phyloP scores from a whole-genome alignment of 2,888 invertebrate species.

The Perizoma flavofasciatum region DNA sequence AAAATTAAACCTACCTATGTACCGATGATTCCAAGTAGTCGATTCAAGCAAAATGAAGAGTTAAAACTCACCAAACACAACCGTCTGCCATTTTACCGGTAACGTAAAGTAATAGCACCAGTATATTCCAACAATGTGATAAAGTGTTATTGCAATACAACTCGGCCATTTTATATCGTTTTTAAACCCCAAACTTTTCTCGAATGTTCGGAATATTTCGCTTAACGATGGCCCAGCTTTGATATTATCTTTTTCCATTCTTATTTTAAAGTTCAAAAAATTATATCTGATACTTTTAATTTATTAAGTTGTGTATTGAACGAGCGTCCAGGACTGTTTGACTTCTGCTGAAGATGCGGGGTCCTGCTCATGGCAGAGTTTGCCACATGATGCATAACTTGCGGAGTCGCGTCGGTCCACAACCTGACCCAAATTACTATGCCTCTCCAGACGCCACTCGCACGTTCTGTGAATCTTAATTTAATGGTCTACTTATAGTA shows the following conservation, averaged over 20 bases:
- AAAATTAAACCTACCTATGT: too few species aligned
- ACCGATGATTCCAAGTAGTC: conserved; percentile 11
- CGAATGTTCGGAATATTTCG: conserved; percentile 61
- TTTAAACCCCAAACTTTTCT: conserved; percentile 69
- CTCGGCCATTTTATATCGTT: conserved; percentile 76
- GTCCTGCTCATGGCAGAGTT: conserved; percentile 25
- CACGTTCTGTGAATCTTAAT: conserved; percentile 8
- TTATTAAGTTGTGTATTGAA: conserved; percentile 19
- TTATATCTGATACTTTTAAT: conserved; percentile 26
- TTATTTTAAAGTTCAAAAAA: conserved; percentile 32
- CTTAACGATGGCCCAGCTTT: conserved; percentile 48
- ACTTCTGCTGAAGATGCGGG: conserved; percentile 29
- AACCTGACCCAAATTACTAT: conserved; percentile 36
- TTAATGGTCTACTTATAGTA: neutral
- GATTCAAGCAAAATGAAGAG: conserved; percentile 21
- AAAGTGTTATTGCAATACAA: conserved; percentile 61
- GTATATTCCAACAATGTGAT: conserved; percentile 67
- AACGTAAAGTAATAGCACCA: conserved; percentile 72
- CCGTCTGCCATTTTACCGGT: conserved; percentile 73
- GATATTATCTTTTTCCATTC: conserved; percentile 47
- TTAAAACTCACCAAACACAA: conserved; percentile 67
- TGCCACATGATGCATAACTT: conserved; percentile 19
- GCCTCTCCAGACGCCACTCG: conserved; percentile 11
- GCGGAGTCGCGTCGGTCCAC: conserved; percentile 27
- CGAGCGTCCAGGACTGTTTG: conserved; percentile 31